Base-by-base conservation (phyloP, 2,888 invertebrate species). In the Digitonthophagus gazella region DNA sequence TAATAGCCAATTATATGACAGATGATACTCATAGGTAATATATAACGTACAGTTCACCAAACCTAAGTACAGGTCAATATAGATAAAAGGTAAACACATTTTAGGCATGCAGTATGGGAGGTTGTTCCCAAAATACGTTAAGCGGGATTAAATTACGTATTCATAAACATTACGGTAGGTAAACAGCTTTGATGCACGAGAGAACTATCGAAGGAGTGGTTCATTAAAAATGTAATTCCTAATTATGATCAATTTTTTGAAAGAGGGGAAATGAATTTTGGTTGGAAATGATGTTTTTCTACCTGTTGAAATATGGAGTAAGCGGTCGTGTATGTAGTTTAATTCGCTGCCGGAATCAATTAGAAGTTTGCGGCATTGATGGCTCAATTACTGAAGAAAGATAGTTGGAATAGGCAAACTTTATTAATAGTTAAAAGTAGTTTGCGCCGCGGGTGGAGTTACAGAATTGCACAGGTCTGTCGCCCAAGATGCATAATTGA, bases 401-500 rank as follows among this genome's bases (percentile, higher is more conserved):
- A 44, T 44, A 44, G 28, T 44, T 44, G 28, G 28, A 44, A 44
- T 44, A 44, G 28, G 28, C 8, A 44, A 44, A 44, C 28, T 44
- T 44, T 44, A 44, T 44, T 44, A 44, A 44, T 44, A 44, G 28
- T 8, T 6, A 44, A 44, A 44, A 44, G 28, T 44, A 44, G 28
- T 44, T 44, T 44, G 6, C 6, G 28, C 8, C 11, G 28, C 28
- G 28, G 28, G 28, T 44, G 28, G 28, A 44, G 28, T 44, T 44
- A 44, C 28, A 44, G 22, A 22, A 44, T 44, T 44, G 28, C 28
- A 44, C 28, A 44, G 28, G 28, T 19, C 18, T 18, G 61, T 61
- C 61, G 19, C 19, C 20, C 20, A 61, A 19, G 61, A 61, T 61
- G 61, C 61, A 61, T 61, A 61, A 61, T 61, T 61, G 61, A 61